Conservation (phyloP, 2,113 vertebrate genomes). For the Cyanistes caeruleus region DNA sequence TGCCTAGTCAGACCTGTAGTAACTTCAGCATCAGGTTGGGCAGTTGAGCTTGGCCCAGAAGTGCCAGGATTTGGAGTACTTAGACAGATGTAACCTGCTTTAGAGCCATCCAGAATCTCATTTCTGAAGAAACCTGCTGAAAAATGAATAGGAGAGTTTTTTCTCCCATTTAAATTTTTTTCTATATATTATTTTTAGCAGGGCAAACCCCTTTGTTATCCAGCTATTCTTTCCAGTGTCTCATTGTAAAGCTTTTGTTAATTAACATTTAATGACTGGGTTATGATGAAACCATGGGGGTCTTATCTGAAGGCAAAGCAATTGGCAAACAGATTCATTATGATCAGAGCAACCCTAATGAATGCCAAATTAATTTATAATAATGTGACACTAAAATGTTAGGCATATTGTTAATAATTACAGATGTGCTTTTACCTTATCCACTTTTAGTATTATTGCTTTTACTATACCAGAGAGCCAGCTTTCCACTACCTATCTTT, state of each 20-base stretch:
- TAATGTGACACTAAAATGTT: slow-evolving; percentile 39
- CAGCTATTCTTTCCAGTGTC: neutral
- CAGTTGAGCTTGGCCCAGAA: neutral
- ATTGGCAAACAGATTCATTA: slow-evolving; percentile 42
- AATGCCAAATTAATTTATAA: slow-evolving; percentile 58
- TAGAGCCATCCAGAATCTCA: neutral
- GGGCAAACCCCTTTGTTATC: neutral
- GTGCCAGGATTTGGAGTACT: neutral
- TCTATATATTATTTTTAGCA: neutral
- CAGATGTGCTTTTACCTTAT: neutral
- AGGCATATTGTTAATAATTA: slow-evolving; percentile 40
- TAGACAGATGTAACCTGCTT: neutral
- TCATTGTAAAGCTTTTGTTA: slow-evolving; percentile 35
- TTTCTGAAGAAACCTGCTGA: neutral
- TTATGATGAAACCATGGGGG: slow-evolving; percentile 8
- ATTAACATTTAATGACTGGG: slow-evolving; percentile 39
- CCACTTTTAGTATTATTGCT: neutral
- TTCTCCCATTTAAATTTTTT: neutral
- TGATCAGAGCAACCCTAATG: slow-evolving; percentile 36
- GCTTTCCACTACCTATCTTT: neutral
- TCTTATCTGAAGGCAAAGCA: slow-evolving; percentile 40
- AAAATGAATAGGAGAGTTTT: neutral
- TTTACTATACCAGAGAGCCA: neutral
- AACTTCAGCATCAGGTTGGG: neutral
- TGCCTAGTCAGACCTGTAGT: neutral